Evolutionary conservation across 2,888 invertebrate species (phyloP), one percentile per base, ranked within the genome.

Genomic region (Mimas tiliae): DNA sequence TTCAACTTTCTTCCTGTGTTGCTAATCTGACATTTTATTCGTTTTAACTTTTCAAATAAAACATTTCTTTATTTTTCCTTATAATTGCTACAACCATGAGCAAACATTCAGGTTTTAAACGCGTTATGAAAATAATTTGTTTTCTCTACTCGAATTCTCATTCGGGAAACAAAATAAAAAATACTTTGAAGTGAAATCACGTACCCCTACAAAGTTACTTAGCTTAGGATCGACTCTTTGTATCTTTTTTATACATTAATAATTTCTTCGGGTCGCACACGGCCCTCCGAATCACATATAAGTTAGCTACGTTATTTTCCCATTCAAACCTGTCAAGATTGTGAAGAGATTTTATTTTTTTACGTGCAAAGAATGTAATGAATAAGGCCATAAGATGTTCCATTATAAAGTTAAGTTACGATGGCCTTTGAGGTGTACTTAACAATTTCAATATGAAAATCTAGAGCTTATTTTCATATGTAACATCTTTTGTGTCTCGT

Each of bases 281-380:
- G 82, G 80, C 76, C 74, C 76, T 77, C 74, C 71, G 79, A 82
- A 85, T 86, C 82, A 86, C 84, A 78, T 82, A 83, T 84, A 87
- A 86, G 79, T 87, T 85, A 82, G 82, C 74, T 82, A 78, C 79
- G 80, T 86, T 86, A 85, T 86, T 88, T 85, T 85, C 80, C 83
- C 81, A 82, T 86, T 84, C 81, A 81, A 84, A 84, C 78, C 85
- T 88, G 89, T 88, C 88, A 87, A 80, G 84, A 79, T 84, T 85
- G 80, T 80, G 82, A 81, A 75, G 76, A 84, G 85, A 83, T 87
- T 88, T 89, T 90, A 89, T 88, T 88, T 89, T 67, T 90, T 88
- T 90, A 89, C 90, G 88, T 89, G 88, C 79, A 82, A 84, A 80
- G 88, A 90, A 91, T 91, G 76, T 86, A 85, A 89, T 85, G 85